Percentiles rank a stretch among this genome's conserved stretches.
Evolutionary conservation across 2,888 invertebrate species (phyloP).

Genomic region (Lithophane ornitopus): DNA sequence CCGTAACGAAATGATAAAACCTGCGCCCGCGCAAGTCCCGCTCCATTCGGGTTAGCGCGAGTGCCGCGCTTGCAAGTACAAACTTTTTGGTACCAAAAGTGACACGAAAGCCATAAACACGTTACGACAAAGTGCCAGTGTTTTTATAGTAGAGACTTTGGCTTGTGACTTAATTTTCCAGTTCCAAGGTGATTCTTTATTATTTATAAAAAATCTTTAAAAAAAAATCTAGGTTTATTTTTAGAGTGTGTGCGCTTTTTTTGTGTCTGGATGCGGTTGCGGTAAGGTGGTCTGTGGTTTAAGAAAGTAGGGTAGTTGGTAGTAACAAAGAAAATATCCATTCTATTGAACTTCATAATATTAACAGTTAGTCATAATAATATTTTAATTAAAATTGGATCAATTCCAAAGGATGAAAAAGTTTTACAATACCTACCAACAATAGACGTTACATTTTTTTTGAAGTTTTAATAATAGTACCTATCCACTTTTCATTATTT

Average conservation of each 20-base stretch:
- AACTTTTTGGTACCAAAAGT: conserved; percentile 62
- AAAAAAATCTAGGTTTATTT: conserved; percentile 42
- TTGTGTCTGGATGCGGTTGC: conserved; percentile 52
- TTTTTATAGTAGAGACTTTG: conserved; percentile 87
- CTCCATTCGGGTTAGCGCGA: conserved; percentile 82
- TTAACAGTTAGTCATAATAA: neutral
- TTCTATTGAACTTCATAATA: neutral
- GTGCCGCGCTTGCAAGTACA: conserved; percentile 75
- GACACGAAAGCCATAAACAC: conserved; percentile 79
- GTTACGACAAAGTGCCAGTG: conserved; percentile 88
- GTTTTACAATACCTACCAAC: neutral
- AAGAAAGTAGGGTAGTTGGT: conserved; percentile 8
- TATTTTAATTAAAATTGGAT: neutral
- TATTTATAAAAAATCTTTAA: conserved; percentile 47
- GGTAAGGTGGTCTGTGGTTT: conserved; percentile 51
- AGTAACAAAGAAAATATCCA: neutral
- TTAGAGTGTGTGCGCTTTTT: conserved; percentile 69
- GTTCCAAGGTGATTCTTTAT: conserved; percentile 85
- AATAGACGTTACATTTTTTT: neutral
- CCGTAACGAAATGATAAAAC: conserved; percentile 90
- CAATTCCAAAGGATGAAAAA: neutral
- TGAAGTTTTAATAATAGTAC: neutral
- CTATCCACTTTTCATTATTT: no score
- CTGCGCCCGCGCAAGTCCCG: conserved; percentile 72
- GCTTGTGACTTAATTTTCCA: conserved; percentile 88